Evolutionary conservation across 2,797 vertebrate genomes (phyloP).

Genomic region (Halcyon chelicuti): DNA sequence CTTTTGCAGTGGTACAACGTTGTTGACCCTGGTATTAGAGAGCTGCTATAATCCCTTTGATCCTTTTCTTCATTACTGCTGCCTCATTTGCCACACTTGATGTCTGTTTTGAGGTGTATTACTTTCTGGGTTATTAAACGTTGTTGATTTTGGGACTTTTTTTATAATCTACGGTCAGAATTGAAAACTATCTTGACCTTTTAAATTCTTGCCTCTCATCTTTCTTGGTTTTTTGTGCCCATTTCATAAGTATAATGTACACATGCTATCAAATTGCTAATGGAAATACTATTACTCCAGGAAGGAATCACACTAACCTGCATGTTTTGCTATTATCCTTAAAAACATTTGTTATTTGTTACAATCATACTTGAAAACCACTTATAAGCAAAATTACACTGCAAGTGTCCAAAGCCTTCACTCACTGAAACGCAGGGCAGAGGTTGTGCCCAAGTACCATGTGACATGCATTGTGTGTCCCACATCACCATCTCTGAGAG

Average conservation of each 20-base stretch:
- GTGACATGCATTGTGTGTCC: accelerated
- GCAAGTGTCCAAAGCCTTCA: not conserved
- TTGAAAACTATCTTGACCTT: not conserved
- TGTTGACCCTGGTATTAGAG: not conserved
- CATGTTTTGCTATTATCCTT: not conserved
- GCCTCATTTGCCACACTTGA: not conserved
- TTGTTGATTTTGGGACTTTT: not conserved
- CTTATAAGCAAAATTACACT: not conserved
- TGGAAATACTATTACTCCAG: not conserved
- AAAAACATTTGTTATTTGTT: not conserved
- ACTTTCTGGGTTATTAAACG: not conserved
- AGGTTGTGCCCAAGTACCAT: accelerated
- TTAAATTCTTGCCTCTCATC: not conserved
- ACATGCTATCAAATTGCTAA: not conserved
- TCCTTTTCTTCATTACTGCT: not conserved
- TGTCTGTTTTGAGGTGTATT: not conserved
- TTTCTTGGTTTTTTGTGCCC: not conserved
- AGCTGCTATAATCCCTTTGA: not conserved
- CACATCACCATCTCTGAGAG: not conserved
- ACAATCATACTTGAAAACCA: accelerated
- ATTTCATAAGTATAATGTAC: not conserved
- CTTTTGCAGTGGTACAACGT: not conserved
- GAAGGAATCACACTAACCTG: not conserved
- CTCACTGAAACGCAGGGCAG: not conserved
- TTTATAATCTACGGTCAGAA: not conserved